Base-by-base conservation (phyloP, 1,140 invertebrate species). In the Bombus fervidus region DNA sequence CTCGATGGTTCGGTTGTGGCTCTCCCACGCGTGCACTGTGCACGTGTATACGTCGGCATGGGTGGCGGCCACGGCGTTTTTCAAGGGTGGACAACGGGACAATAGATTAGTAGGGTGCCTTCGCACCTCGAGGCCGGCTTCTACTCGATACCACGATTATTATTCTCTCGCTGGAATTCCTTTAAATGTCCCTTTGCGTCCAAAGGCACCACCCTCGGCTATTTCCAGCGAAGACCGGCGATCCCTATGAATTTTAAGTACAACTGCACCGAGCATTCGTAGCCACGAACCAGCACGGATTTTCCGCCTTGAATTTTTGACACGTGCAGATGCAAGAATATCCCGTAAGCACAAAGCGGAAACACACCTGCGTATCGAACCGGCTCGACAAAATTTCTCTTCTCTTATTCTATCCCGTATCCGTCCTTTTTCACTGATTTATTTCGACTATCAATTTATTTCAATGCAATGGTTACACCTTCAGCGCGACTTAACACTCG, bases 71-170 rank as follows among this genome's bases (percentile, higher is more conserved):
- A 34, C 74, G 47, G 71, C 69, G 78, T 83, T 73, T 79, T 81
- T 74, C 53, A 69, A 80, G 84, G 79, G 88, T 83, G 57, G 47
- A 87, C 75, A 68, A 83, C 72, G 75, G 83, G 83, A 92, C 92
- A 92, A 92, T 92, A 78, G 90, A 80, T 86, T 84, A 86, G 84
- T 74, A 87, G 87, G 83, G 87, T 88, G 87, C 82, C 66, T 87
- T 91, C 86, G 81, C 89, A 87, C 91, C 88, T 91, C 86, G 47
- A 62, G 28, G 57, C 62, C 59, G 31, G 73, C 69, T 79, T 71
- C 77, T 62, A 78, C 39, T 87, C 86, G 78, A 89, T 89, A 82
- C 84, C 39, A 82, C 79, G 47, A 68, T 78, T 83, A 53, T 53
- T 76, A 12, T 83, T 81, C 77, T 57, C 31, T 57, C 68, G 43